Evolutionary conservation across 2,888 invertebrate genomes (phyloP).

Genomic region (Epinotia brunnichana): DNA sequence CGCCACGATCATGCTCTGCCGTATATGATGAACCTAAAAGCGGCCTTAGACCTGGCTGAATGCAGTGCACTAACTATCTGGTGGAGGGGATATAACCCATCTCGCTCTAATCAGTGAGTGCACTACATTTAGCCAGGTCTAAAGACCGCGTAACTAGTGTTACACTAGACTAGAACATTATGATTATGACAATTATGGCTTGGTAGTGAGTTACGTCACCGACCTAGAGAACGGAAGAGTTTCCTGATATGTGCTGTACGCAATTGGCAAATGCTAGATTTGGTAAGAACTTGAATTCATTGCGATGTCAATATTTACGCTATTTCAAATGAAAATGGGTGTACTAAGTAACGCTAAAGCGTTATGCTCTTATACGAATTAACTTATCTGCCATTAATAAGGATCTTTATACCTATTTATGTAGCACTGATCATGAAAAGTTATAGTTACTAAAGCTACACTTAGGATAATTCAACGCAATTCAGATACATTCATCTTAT

Average conservation of each 20-base stretch:
- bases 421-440: conserved; percentile 28
- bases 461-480: conserved; percentile 13
- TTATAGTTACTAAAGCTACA: not conserved
- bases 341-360: conserved; percentile 14
- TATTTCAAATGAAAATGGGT: conserved; percentile 16
- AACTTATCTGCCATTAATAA: conserved; percentile 33
- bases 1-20: too few relatives aligned
- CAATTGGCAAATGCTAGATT: conserved; percentile 12
- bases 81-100: too few relatives aligned
- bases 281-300: conserved; percentile 25
- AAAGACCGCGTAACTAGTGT: too few relatives aligned
- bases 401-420: conserved; percentile 31
- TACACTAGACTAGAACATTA: too few relatives aligned
- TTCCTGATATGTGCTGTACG: not conserved
- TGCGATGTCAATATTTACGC: conserved; percentile 32
- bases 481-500: conserved; percentile 16
- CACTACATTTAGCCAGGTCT: too few relatives aligned
- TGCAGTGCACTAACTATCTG: too few relatives aligned
- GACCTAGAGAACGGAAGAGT: not conserved
- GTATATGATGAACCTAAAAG: too few relatives aligned
- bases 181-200: too few relatives aligned
- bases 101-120: too few relatives aligned
- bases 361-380: conserved; percentile 35
- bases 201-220: too few relatives aligned
- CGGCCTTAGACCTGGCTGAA: too few relatives aligned